Percentiles rank a stretch among this genome's conserved stretches.
Evolutionary conservation across 2,113 vertebrate species (phyloP).

Genomic region (Muntiacus muntjak): DNA sequence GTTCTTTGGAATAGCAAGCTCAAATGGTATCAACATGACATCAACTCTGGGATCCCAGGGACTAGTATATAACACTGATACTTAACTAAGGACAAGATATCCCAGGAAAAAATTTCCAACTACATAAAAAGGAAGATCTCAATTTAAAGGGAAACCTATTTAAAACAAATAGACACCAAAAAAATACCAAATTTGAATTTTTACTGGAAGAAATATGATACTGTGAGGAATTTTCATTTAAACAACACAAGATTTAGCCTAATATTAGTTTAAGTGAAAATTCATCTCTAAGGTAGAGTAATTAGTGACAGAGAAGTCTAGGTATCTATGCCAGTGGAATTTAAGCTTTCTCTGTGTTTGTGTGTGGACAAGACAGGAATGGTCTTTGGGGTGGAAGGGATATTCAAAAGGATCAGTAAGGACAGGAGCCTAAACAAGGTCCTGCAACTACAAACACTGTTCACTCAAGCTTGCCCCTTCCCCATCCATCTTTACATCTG

Average conservation of each 20-base stretch:
- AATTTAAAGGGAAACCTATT: slow-evolving; percentile 35
- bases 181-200: slow-evolving; percentile 16
- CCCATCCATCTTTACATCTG: background rate
- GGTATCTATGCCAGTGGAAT: background rate
- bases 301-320: background rate
- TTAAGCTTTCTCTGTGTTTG: background rate
- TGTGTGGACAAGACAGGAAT: background rate
- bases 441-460: background rate
- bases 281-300: background rate
- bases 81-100: background rate
- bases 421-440: background rate
- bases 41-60: background rate
- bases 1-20: background rate
- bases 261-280: background rate
- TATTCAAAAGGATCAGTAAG: background rate
- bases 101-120: slow-evolving; percentile 47
- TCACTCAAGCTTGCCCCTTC: background rate
- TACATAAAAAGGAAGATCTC: slow-evolving; percentile 5
- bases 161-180: background rate
- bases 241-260: background rate
- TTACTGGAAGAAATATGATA: background rate
- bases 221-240: background rate
- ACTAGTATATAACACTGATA: background rate
- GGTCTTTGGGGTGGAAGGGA: background rate
- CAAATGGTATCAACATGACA: background rate